Percentiles rank a stretch among this genome's conserved stretches.
These are phyloP conservation scores for Spondyliosoma cantharus DNA, from an alignment of 2,797 vertebrate species.

Conservation along the genomic window DNA sequence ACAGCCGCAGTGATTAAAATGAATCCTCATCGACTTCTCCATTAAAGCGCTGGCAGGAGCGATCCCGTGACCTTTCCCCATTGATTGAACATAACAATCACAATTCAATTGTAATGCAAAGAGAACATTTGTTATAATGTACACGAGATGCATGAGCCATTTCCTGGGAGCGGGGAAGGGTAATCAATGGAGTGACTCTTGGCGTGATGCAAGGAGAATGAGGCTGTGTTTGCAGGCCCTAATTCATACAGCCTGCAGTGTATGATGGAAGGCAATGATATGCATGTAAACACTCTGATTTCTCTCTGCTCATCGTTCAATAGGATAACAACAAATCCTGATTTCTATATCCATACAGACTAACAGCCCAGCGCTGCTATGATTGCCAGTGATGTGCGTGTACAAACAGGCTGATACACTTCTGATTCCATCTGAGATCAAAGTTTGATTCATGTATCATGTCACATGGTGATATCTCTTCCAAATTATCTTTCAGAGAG, in stretches of 20 bases:
- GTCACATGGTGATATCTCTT: constrained; percentile 39
- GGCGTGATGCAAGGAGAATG: constrained; percentile 82
- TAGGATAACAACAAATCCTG: constrained; percentile 71
- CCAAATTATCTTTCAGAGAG: constrained; percentile 42
- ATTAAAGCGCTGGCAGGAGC: constrained; percentile 99
- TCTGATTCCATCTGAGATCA: constrained; percentile 45
- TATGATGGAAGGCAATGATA: constrained; percentile 85
- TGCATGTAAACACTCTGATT: constrained; percentile 82
- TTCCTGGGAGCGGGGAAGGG: constrained; percentile 93
- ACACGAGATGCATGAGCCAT: constrained; percentile 98
- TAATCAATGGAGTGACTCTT: constrained; percentile 95
- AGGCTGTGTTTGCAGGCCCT: constrained; percentile 75
- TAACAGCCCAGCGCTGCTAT: constrained; percentile 29
- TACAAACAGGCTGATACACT: constrained; percentile 25
- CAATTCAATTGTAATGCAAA: constrained; percentile 99
- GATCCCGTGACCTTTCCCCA: constrained; percentile 99
- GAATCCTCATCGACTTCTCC: constrained; percentile 99
- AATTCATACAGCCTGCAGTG: constrained; percentile 83
- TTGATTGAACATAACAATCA: constrained; percentile 99
- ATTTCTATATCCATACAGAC: constrained; percentile 63
- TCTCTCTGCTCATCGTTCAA: constrained; percentile 71
- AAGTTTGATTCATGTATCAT: constrained; percentile 49
- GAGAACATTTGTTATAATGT: constrained; percentile 99
- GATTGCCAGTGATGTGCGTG: constrained; percentile 32
- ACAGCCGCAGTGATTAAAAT: constrained; percentile 99